phyloP scores from a whole-genome alignment of 2,797 vertebrate genomes.

The Psittacula derbiana region DNA sequence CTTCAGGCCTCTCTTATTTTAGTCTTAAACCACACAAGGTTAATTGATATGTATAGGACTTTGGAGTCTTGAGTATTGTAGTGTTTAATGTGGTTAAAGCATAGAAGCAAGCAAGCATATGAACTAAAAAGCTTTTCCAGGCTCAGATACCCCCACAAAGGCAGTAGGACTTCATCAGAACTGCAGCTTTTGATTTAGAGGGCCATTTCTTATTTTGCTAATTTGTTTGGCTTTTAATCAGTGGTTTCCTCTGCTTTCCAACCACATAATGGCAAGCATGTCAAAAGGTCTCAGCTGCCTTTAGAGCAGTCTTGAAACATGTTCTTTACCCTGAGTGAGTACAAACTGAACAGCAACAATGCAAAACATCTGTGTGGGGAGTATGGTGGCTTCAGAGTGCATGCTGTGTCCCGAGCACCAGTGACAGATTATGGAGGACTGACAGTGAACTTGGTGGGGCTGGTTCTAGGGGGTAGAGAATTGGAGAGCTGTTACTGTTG shows the following conservation, averaged over 20 bases:
- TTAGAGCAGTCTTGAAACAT: neutral
- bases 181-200: neutral
- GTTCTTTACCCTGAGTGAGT: neutral
- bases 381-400: neutral
- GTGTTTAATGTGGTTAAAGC: neutral
- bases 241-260: neutral
- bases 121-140: neutral
- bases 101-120: neutral
- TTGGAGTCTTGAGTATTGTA: neutral
- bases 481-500: neutral
- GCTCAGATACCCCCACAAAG: neutral
- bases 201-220: neutral
- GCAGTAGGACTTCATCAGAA: neutral
- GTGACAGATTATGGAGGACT: neutral
- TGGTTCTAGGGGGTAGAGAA: neutral
- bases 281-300: neutral
- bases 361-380: neutral
- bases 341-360: neutral
- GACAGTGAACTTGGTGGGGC: neutral
- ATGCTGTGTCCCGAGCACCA: neutral
- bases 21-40: neutral
- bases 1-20: neutral
- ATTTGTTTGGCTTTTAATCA: constrained; percentile 29
- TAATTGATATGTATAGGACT: neutral
- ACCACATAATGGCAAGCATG: neutral